Evolutionary conservation across 2,888 invertebrate genomes (phyloP).

Genomic region (Cephus pygmeus): DNA sequence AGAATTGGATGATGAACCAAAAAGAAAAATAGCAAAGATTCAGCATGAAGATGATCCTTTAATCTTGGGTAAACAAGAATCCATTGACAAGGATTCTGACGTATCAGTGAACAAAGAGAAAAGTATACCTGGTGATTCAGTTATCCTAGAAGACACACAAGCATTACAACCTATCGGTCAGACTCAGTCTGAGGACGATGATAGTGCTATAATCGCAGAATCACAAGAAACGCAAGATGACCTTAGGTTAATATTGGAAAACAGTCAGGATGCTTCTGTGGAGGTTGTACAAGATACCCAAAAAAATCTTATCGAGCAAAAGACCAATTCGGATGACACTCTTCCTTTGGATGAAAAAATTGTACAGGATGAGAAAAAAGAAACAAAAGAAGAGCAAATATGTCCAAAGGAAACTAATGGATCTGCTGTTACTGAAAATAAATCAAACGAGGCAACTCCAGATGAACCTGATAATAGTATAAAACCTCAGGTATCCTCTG

Average conservation of each 20-base stretch:
- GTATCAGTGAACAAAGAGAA: neutral
- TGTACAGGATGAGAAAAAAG: neutral
- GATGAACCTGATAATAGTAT: neutral
- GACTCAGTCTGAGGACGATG: neutral
- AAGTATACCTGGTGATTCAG: neutral
- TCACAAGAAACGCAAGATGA: slow-evolving; percentile 13
- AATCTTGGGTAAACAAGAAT: slow-evolving; percentile 5
- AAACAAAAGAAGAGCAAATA: neutral
- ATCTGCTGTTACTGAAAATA: neutral
- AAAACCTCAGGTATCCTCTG: neutral
- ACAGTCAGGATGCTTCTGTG: neutral
- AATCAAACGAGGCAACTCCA: neutral
- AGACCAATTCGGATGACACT: neutral
- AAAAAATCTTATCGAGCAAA: neutral
- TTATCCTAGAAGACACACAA: neutral
- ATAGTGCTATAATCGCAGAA: slow-evolving; percentile 12
- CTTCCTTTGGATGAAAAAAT: neutral
- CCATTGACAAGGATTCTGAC: neutral
- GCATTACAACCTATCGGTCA: neutral
- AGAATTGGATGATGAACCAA: slow-evolving; percentile 29
- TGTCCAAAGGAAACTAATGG: neutral
- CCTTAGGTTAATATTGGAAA: neutral
- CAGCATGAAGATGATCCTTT: slow-evolving; percentile 3
- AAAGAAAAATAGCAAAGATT: slow-evolving; percentile 29
- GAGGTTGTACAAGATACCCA: neutral